These are phyloP conservation scores for Xestia ashworthii DNA, from an alignment of 2,888 invertebrate species.

Conservation along the genomic window DNA sequence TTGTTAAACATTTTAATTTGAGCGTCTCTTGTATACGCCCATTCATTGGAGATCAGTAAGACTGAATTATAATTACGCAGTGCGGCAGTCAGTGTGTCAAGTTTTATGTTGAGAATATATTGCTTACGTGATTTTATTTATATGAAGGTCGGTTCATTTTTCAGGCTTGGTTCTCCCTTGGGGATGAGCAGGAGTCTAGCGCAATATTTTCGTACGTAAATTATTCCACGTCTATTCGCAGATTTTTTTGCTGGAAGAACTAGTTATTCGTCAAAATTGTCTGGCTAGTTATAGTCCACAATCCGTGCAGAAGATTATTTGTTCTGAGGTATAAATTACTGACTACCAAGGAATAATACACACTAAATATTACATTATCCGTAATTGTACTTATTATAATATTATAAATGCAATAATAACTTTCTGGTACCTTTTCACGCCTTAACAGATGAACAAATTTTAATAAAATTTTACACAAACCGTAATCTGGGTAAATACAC, in stretches of 20 bases:
- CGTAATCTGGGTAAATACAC: not conserved
- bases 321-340: not conserved
- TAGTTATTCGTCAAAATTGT: not conserved
- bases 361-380: not conserved
- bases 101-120: conserved; percentile 52
- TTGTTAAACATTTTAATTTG: conserved; percentile 65
- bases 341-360: not conserved
- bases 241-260: conserved; percentile 14
- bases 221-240: conserved; percentile 38
- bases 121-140: conserved; percentile 57
- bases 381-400: not conserved
- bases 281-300: not conserved
- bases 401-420: not conserved
- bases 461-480: not conserved
- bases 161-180: conserved; percentile 17
- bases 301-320: not conserved
- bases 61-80: conserved; percentile 59
- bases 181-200: conserved; percentile 31
- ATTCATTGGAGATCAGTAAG: conserved; percentile 62
- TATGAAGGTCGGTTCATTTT: conserved; percentile 48
- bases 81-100: conserved; percentile 57
- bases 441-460: not conserved
- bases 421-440: not conserved
- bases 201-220: conserved; percentile 41
- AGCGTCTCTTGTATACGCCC: conserved; percentile 60